Conservation (phyloP, 2,888 invertebrate species). For the Buathra laborator region DNA sequence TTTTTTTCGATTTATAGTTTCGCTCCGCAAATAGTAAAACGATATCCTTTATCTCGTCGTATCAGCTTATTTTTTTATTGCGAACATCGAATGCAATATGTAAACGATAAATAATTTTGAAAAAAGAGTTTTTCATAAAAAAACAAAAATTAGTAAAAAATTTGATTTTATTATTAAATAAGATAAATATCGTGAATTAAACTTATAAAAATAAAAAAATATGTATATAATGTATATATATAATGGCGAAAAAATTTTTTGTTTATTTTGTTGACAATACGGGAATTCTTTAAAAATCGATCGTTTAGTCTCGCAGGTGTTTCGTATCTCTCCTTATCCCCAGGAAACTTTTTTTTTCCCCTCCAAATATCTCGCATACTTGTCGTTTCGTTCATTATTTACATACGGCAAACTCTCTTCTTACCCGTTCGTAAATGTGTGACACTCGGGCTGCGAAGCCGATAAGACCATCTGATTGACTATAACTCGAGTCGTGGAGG, state of each 20-base stretch:
- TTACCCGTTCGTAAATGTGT: slow-evolving; percentile 82
- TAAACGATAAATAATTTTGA: too few species aligned
- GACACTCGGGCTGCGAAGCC: slow-evolving; percentile 79
- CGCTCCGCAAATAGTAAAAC: too few species aligned
- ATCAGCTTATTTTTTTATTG: too few species aligned
- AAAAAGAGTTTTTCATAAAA: too few species aligned
- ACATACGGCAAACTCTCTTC: slow-evolving; percentile 42
- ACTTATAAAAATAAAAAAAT: too few species aligned
- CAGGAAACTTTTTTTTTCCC: slow-evolving; percentile 7
- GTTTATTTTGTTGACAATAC: not conserved
- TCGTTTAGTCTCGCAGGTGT: slow-evolving; percentile 28
- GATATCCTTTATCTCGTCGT: too few species aligned
- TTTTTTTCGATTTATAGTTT: too few species aligned
- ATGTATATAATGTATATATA: too few species aligned
- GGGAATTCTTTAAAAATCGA: slow-evolving; percentile 2
- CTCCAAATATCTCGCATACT: slow-evolving; percentile 38
- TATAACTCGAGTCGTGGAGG: slow-evolving; percentile 70
- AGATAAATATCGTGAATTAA: too few species aligned
- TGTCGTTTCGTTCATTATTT: slow-evolving; percentile 32
- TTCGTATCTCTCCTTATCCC: not conserved
- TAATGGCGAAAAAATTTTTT: not conserved
- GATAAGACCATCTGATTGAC: slow-evolving; percentile 79
- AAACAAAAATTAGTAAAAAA: too few species aligned
- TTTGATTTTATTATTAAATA: too few species aligned
- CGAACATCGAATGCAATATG: too few species aligned